Evolutionary conservation across 2,113 vertebrate genomes (phyloP), one percentile per base, ranked within the genome.

Genomic region (Microcebus murinus): DNA sequence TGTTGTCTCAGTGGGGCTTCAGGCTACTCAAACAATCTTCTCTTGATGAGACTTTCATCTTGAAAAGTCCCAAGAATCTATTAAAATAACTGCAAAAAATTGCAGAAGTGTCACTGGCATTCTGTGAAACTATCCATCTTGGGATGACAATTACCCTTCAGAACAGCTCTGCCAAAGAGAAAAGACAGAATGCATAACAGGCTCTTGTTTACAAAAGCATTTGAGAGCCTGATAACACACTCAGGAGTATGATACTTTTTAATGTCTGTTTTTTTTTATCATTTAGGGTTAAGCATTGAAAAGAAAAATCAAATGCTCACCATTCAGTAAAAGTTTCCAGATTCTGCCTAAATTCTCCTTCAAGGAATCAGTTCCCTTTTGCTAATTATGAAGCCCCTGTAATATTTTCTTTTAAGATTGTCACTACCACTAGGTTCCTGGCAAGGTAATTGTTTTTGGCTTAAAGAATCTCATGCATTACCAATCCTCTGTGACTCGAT

Each of bases 401-500:
- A 14, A 52, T 45, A 29, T 87, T 94, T 94, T 52, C 59, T 50
- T 67, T 65, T 57, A 80, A 90, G 23, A 68, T 15, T 50, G 27
- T 70, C 59, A 80, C 31, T 63, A 84, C 6, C 12, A 50, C 59
- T 52, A 48, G 14, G 36, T 76, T 34, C 59, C 45, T 25, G 13
- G 36, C 34, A 87, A 91, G 61, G 17, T 79, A 34, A 82, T 65
- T 20, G 10, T 57, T 74, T 87, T 39, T 5, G 36, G 31, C n/a
- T 94, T 71, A 87, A 73, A 95, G 73, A 88, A 48, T 63, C 45
- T 4, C 4, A 48, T 61, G 10, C 39, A 95, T 98, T 98, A 99
- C 99, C 99, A 87, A 71, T 97, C 87, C 86, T 98, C 81, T 98
- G 98, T 88, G 98, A 89, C 55, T 96, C 88, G 86, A 86, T 48